Percentiles rank a stretch among this genome's conserved stretches.
Evolutionary conservation across 2,113 vertebrate genomes (phyloP).

Genomic region (Hippopotamus amphibius): DNA sequence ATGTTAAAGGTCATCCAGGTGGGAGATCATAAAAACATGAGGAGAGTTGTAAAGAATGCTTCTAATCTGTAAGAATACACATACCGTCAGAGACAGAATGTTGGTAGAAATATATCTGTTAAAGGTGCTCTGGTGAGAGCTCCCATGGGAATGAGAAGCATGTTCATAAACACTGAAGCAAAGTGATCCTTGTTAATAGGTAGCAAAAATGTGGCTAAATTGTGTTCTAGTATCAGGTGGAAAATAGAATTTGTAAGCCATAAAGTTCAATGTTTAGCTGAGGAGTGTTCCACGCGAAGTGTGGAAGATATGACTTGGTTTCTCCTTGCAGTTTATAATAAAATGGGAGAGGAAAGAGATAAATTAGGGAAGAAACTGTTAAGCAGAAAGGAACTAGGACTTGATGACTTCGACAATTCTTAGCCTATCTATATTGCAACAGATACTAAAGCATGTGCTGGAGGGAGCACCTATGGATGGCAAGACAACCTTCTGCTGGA

Average conservation of each 20-base stretch:
- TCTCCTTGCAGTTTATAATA: not conserved
- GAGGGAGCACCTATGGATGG: accelerated
- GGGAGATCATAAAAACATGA: not conserved
- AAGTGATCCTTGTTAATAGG: not conserved
- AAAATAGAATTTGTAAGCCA: not conserved
- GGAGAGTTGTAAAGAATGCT: not conserved
- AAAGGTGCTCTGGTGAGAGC: not conserved
- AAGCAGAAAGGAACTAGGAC: not conserved
- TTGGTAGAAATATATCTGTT: not conserved
- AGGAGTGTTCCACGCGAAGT: not conserved
- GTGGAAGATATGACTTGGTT: not conserved
- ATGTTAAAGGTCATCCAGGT: not conserved
- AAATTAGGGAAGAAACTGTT: not conserved
- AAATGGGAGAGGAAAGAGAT: not conserved
- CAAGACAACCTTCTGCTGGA: not conserved
- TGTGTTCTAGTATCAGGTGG: not conserved
- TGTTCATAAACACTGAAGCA: not conserved
- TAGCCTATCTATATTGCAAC: not conserved
- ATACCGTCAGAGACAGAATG: not conserved
- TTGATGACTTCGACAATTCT: not conserved
- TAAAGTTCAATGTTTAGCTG: not conserved
- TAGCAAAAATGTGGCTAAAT: not conserved
- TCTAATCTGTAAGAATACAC: not conserved
- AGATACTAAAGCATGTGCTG: not conserved
- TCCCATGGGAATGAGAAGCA: not conserved